Evolutionary conservation across 1,140 invertebrate genomes (phyloP).

Genomic region (Leptopilina clavipes): DNA sequence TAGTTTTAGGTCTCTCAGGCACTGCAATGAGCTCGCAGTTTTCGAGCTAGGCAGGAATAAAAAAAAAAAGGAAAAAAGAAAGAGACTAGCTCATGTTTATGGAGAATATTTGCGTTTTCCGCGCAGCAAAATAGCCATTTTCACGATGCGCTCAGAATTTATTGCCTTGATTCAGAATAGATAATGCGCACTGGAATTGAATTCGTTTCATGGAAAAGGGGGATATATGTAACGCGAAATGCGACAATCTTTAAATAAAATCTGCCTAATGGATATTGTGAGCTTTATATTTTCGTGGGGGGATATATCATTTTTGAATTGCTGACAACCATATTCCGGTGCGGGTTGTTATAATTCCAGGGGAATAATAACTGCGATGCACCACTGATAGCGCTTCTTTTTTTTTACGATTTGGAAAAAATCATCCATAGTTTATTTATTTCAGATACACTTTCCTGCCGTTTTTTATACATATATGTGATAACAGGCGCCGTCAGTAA

Average conservation of each 20-base stretch:
- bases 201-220: conserved; percentile 9
- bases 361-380: conserved; percentile 1
- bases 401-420: background rate
- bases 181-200: conserved; percentile 16
- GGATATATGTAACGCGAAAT: background rate
- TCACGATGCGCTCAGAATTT: conserved; percentile 7
- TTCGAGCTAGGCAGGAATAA: background rate
- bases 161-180: conserved; percentile 30
- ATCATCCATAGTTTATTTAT: background rate
- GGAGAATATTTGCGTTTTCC: conserved; percentile 16
- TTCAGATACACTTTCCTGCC: background rate
- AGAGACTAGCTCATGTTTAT: conserved; percentile 30
- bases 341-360: background rate
- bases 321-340: background rate
- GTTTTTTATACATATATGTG: background rate
- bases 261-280: conserved; percentile 27
- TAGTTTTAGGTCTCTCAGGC: background rate
- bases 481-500: too few species aligned
- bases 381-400: background rate
- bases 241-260: conserved; percentile 28
- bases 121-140: conserved; percentile 25
- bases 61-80: too few species aligned
- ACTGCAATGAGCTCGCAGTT: conserved; percentile 9
- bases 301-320: background rate
- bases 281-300: conserved; percentile 12